Percentiles rank a stretch among this genome's conserved stretches.
phyloP scores from a whole-genome alignment of 1,140 invertebrate species.

The Bradysia coprophila region DNA sequence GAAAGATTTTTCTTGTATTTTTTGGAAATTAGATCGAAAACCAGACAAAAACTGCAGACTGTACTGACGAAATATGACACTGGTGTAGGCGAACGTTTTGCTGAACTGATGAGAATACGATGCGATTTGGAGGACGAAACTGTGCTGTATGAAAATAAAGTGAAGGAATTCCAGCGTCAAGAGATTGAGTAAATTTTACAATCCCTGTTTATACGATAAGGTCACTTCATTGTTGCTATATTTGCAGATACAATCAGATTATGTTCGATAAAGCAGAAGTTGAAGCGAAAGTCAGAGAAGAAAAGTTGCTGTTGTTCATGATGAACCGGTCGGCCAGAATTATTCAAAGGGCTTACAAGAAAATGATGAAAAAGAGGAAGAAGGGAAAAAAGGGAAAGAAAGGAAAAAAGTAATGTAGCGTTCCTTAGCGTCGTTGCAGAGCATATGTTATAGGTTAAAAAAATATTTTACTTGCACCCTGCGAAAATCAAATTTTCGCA shows the following conservation, averaged over 20 bases:
- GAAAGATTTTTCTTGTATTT: neutral
- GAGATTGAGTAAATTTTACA: neutral
- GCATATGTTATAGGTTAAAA: too few relatives aligned
- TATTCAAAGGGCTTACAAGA: neutral
- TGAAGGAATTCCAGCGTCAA: neutral
- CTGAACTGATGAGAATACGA: conserved; percentile 1
- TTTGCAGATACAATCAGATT: neutral
- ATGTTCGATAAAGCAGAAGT: conserved; percentile 3
- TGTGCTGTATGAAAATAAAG: neutral
- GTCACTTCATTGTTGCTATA: too few relatives aligned
- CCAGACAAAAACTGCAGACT: neutral
- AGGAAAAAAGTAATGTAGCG: neutral
- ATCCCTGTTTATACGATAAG: too few relatives aligned
- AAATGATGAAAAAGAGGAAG: neutral
- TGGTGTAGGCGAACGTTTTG: conserved; percentile 1
- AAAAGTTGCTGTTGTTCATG: conserved; percentile 2
- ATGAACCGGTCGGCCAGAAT: conserved; percentile 3
- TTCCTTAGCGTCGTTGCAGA: too few relatives aligned
- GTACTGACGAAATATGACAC: conserved; percentile 2
- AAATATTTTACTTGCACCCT: too few relatives aligned
- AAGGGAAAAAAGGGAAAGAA: neutral
- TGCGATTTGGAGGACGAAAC: neutral
- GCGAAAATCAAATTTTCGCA: too few relatives aligned
- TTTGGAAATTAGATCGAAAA: neutral
- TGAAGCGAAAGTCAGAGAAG: neutral